phyloP scores from a whole-genome alignment of 2,113 vertebrate genomes.

The Chamaea fasciata region DNA sequence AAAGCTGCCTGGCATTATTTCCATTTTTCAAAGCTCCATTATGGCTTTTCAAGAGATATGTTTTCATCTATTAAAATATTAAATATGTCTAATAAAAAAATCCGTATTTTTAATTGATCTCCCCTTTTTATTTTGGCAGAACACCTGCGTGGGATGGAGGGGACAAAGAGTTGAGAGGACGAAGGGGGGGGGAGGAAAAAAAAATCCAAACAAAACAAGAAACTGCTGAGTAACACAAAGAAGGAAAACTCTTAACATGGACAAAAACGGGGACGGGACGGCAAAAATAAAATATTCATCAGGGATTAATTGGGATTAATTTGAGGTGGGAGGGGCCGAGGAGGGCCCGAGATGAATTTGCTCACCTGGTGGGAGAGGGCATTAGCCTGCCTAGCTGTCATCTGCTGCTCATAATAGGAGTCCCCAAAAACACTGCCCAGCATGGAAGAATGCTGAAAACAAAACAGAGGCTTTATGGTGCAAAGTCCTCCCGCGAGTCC shows the following conservation, averaged over 20 bases:
- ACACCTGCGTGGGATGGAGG: neutral
- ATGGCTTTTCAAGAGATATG: too few species aligned
- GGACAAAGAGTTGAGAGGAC: rapidly evolving
- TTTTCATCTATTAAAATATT: too few species aligned
- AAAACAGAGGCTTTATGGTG: slow-evolving; percentile 66
- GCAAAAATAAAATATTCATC: neutral
- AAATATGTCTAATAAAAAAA: too few species aligned
- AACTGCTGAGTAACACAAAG: neutral
- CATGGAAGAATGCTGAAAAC: slow-evolving; percentile 88
- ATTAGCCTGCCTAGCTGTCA: slow-evolving; percentile 93
- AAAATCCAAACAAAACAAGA: neutral
- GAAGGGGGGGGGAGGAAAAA: too few species aligned
- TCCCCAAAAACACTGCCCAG: slow-evolving; percentile 95
- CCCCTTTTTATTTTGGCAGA: neutral
- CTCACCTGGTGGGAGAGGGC: slow-evolving; percentile 97
- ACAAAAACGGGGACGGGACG: neutral
- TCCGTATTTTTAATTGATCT: neutral
- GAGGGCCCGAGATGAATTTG: slow-evolving; percentile 22
- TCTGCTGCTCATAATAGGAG: slow-evolving; percentile 96
- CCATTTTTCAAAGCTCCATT: neutral
- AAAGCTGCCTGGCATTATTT: neutral
- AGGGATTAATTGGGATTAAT: neutral
- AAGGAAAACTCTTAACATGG: neutral
- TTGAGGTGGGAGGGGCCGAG: slow-evolving; percentile 3
- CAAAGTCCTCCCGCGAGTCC: neutral